Evolutionary conservation across 2,888 invertebrate genomes (phyloP).

Genomic region (Arge pagana): DNA sequence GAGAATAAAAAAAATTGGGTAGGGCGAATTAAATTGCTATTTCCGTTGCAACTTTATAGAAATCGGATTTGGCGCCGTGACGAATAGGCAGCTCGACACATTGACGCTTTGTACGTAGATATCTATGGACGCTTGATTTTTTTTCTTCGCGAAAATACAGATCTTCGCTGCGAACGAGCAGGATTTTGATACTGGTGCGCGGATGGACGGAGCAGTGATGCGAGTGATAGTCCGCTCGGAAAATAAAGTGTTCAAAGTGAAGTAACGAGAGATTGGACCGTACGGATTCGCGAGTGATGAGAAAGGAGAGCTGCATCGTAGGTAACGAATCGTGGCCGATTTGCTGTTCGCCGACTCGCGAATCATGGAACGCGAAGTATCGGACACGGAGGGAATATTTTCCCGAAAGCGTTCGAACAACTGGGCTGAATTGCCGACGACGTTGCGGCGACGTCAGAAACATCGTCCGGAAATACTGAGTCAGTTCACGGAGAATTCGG

Average conservation of each 20-base stretch:
- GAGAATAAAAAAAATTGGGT: no score
- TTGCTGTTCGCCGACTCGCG: no score
- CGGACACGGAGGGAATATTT: constrained; percentile 52
- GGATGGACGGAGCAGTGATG: constrained; percentile 2
- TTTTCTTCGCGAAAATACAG: background rate
- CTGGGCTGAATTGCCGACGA: constrained; percentile 57
- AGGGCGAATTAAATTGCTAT: no score
- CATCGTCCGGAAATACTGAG: constrained; percentile 53
- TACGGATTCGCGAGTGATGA: background rate
- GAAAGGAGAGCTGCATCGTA: constrained; percentile 15
- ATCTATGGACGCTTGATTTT: background rate
- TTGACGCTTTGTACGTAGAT: background rate
- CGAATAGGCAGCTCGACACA: no score
- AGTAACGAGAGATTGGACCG: constrained; percentile 5
- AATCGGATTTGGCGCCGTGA: no score
- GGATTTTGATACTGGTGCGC: no score
- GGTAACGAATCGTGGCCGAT: no score
- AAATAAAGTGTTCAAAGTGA: constrained; percentile 18
- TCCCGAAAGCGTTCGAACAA: constrained; percentile 47
- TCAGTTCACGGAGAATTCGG: constrained; percentile 54
- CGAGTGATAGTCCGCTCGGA: constrained; percentile 10
- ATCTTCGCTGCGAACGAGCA: no score
- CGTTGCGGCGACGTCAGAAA: constrained; percentile 51
- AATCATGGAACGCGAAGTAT: constrained; percentile 52
- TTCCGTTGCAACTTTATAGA: no score